A percentile compares a stretch with the other conserved stretches of the same genome.
phyloP scores from a whole-genome alignment of 2,797 vertebrate species.

The Agapornis canus region DNA sequence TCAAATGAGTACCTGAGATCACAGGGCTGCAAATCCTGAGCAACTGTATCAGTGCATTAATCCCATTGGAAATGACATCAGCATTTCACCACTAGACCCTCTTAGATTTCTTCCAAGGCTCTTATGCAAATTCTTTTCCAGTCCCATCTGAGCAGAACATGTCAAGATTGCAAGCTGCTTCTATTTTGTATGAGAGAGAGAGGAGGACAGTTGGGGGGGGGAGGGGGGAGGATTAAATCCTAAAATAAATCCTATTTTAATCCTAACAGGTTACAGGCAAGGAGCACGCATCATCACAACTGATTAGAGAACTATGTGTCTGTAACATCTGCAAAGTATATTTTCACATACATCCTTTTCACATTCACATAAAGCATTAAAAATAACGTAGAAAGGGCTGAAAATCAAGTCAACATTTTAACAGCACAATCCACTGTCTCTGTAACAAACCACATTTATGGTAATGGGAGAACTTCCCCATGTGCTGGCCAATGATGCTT shows the following conservation, averaged over 20 bases:
- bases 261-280: neutral
- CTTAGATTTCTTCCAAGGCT: neutral
- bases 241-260: neutral
- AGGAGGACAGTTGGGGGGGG: neutral
- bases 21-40: neutral
- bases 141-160: neutral
- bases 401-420: constrained; percentile 28
- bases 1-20: neutral
- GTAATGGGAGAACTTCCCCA: neutral
- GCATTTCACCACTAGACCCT: neutral
- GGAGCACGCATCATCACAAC: neutral
- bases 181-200: neutral
- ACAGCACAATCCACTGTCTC: neutral
- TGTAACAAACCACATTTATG: neutral
- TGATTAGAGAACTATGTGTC: neutral
- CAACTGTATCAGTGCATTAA: neutral
- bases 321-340: neutral
- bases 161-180: neutral
- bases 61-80: neutral
- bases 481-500: neutral
- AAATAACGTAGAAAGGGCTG: neutral
- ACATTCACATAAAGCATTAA: neutral
- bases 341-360: neutral
- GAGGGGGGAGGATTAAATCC: neutral
- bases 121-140: neutral